Conservation (phyloP, 1,140 invertebrate genomes). For the Dinoponera quadriceps region DNA sequence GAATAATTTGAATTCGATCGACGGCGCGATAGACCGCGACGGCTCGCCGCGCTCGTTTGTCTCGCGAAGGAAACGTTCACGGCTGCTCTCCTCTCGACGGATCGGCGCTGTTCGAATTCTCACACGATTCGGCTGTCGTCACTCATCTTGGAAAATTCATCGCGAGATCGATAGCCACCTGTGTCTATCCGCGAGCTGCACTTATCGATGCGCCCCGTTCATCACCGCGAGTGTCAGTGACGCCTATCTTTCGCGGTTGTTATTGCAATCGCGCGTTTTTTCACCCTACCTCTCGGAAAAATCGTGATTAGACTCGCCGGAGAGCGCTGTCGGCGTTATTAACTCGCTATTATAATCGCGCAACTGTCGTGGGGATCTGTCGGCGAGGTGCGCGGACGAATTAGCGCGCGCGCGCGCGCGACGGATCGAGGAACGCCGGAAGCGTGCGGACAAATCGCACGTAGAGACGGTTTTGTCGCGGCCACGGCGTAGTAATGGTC, state of each 20-base stretch:
- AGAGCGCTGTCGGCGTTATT: slow-evolving; percentile 38
- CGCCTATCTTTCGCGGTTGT: slow-evolving; percentile 12
- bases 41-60: not conserved
- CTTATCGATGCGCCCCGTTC: no score
- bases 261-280: not conserved
- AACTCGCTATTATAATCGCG: slow-evolving; percentile 52
- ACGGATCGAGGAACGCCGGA: slow-evolving; percentile 49
- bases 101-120: slow-evolving; percentile 47
- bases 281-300: slow-evolving; percentile 15
- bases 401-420: slow-evolving; percentile 14
- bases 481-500: slow-evolving; percentile 61
- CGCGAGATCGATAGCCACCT: no score
- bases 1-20: slow-evolving; percentile 61
- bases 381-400: no score
- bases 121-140: slow-evolving; percentile 49
- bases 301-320: slow-evolving; percentile 48
- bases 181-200: no score
- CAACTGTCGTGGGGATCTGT: slow-evolving; percentile 48
- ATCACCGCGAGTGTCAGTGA: no score
- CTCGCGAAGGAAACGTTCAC: slow-evolving; percentile 20
- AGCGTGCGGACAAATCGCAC: slow-evolving; percentile 60
- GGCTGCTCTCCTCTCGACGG: slow-evolving; percentile 44
- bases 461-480: slow-evolving; percentile 42
- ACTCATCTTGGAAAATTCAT: slow-evolving; percentile 60
- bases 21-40: slow-evolving; percentile 33